These are phyloP conservation scores for Lineus longissimus DNA, from an alignment of 1,140 invertebrate species.

Conservation along the genomic window DNA sequence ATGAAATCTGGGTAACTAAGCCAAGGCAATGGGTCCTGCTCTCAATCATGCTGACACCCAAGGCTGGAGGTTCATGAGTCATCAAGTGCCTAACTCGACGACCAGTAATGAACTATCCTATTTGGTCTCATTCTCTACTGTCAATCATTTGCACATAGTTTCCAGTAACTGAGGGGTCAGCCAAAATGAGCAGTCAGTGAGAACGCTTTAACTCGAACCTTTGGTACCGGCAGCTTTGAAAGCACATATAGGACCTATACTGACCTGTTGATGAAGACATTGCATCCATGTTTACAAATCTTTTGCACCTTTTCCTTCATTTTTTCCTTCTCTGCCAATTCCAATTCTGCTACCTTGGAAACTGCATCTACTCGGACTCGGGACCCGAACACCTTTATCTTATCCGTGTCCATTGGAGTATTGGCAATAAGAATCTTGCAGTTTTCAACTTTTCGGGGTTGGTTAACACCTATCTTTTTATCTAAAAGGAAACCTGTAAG, in stretches of 20 bases:
- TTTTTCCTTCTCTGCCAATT: slow-evolving; percentile 97
- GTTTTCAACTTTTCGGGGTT: slow-evolving; percentile 85
- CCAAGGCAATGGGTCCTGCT: slow-evolving; percentile 4
- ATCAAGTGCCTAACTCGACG: too few relatives aligned
- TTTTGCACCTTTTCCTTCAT: slow-evolving; percentile 99
- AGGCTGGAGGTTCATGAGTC: too few relatives aligned
- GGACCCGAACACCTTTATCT: slow-evolving; percentile 99
- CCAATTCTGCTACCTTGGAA: slow-evolving; percentile 96
- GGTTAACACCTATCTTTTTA: slow-evolving; percentile 90
- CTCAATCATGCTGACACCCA: background rate
- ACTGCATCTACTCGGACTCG: slow-evolving; percentile 95
- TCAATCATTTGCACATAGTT: too few relatives aligned
- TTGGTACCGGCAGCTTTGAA: too few relatives aligned
- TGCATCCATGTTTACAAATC: slow-evolving; percentile 92
- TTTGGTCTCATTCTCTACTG: too few relatives aligned
- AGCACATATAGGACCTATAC: slow-evolving; percentile 15
- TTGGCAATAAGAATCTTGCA: slow-evolving; percentile 98
- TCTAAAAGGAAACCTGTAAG: slow-evolving; percentile 84
- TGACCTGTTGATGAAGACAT: slow-evolving; percentile 96
- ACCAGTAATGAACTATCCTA: too few relatives aligned
- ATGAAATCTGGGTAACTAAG: background rate
- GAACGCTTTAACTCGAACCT: too few relatives aligned
- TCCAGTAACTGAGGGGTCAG: too few relatives aligned
- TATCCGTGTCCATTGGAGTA: slow-evolving; percentile 99
- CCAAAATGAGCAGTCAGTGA: too few relatives aligned